A percentile compares a stretch with the other conserved stretches of the same genome.
Conservation (phyloP, 2,113 vertebrate species). For the Glaucidium brasilianum region DNA sequence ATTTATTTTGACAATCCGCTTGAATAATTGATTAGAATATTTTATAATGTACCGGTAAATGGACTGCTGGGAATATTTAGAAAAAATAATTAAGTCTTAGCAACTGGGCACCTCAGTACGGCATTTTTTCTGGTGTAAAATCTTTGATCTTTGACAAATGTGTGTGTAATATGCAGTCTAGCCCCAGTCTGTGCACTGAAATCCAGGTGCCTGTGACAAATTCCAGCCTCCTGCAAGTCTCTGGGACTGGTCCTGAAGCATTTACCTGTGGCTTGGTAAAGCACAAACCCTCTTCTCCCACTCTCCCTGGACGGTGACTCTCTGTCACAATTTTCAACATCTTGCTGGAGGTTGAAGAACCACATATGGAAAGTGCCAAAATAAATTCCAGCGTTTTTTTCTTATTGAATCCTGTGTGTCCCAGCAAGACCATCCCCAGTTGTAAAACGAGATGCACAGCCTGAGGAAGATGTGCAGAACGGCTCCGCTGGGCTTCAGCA, state of each 20-base stretch:
- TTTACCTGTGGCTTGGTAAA: accelerated
- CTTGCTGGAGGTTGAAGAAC: neutral
- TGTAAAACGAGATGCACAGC: neutral
- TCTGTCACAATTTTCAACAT: accelerated
- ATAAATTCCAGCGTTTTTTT: neutral
- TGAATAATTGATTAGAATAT: constrained; percentile 56
- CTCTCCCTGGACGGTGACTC: neutral
- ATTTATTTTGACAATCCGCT: constrained; percentile 40
- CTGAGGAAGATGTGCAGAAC: neutral
- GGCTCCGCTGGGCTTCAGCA: neutral
- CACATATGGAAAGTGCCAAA: neutral
- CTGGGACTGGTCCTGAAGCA: neutral
- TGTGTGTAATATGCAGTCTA: neutral
- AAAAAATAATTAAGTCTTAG: constrained; percentile 10
- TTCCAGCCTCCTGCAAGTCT: neutral
- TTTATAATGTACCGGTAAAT: constrained; percentile 35
- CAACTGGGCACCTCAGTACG: neutral
- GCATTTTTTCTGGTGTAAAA: neutral
- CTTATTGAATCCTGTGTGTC: accelerated
- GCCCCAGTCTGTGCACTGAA: neutral
- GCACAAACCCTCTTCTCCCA: accelerated
- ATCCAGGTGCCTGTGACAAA: accelerated
- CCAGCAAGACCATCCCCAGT: neutral
- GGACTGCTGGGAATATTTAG: constrained; percentile 37
- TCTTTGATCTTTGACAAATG: neutral